A percentile compares a stretch with the other conserved stretches of the same genome.
Conservation (phyloP, 37 sponge, comb jelly and placozoan species). For the Chondrosia reniformis region DNA sequence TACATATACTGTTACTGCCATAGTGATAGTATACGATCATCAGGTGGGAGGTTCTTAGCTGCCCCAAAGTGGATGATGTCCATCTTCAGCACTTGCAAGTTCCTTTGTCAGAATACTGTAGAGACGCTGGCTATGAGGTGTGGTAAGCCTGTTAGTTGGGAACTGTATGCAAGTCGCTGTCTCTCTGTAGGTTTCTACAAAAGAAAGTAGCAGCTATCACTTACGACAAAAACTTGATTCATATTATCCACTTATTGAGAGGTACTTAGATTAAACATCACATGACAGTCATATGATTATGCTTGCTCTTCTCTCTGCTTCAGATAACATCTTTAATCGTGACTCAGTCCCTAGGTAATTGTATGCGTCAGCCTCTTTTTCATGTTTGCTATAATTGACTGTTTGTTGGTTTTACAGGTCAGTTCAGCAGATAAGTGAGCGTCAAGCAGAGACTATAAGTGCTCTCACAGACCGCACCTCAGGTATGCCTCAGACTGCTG, state of each 20-base stretch:
- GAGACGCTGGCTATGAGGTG: slow-evolving; percentile 10
- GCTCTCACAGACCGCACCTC: slow-evolving; percentile 4
- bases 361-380: background rate
- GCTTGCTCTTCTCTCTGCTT: background rate
- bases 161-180: background rate
- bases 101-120: slow-evolving; percentile 35
- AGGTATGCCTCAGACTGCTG: background rate
- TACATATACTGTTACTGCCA: too few relatives aligned
- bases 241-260: slow-evolving; percentile 44
- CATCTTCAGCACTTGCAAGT: slow-evolving; percentile 26
- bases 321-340: background rate
- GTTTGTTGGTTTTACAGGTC: background rate
- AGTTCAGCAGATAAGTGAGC: background rate
- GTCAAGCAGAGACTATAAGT: background rate
- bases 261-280: slow-evolving; percentile 37
- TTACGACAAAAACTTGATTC: slow-evolving; percentile 7
- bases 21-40: too few relatives aligned
- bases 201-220: background rate
- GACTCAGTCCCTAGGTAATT: background rate
- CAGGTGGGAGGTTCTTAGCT: slow-evolving; percentile 32
- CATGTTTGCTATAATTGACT: background rate
- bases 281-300: background rate
- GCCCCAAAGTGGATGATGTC: slow-evolving; percentile 23
- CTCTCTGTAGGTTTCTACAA: background rate
- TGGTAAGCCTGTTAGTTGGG: background rate